Evolutionary conservation across 2,888 invertebrate genomes (phyloP), one percentile per base, ranked within the genome.

Genomic region (Orchesellides sinensis): DNA sequence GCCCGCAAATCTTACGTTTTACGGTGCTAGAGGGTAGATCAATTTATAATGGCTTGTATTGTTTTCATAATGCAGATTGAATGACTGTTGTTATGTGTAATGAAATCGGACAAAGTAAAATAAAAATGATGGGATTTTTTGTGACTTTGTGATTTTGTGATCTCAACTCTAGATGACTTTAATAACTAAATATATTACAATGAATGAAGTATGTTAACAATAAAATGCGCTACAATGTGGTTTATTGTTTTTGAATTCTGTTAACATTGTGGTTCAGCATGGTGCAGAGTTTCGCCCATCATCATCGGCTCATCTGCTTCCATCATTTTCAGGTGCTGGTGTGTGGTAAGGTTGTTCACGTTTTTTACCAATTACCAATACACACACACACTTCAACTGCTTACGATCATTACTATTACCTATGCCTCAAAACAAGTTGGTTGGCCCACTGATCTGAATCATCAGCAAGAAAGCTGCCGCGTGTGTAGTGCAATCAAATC

Each of bases 371-470:
- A n/a, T n/a, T n/a, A n/a, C n/a, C n/a, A n/a, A n/a, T n/a, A n/a
- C n/a, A n/a, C n/a, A n/a, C n/a, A n/a, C n/a, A n/a, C n/a, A n/a
- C n/a, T n/a, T n/a, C n/a, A n/a, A n/a, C 40, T 35, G 6, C 40
- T 35, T n/a, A 49, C 49, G 5, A 14, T 5, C 5, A n/a, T n/a
- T 49, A n/a, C 52, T 52, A 52, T 19, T 4, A 52, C 52, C 52
- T 40, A 40, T 54, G 12, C 25, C 54, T 54, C 29, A 17, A 56
- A 70, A 70, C 70, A 70, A 35, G 70, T 70, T 45, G 70, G 45
- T 56, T 70, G 70, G 70, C 70, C 70, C 59, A 70, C 70, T 70
- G 45, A 70, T 56, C 70, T 70, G 70, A 70, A 70, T 70, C 70
- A 35, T 4, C 2, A 47, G 23, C 32, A 68, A 68, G 49, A 68